These are phyloP conservation scores for Drosophila percnosoma DNA, from an alignment of 2,888 invertebrate species.

Conservation along the genomic window DNA sequence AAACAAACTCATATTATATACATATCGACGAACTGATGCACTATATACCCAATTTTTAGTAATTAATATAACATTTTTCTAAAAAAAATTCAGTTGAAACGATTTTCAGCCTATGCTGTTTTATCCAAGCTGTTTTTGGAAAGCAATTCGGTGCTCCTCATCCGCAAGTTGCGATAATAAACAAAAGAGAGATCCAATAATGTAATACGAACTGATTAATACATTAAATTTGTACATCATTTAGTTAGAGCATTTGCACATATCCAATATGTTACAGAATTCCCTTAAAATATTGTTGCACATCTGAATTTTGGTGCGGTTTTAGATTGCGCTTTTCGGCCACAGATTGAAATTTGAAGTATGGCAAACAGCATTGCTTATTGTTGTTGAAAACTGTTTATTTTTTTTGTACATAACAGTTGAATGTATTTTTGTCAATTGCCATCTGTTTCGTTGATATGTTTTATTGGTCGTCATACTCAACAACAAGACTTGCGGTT, in stretches of 20 bases:
- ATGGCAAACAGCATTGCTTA: constrained; percentile 17
- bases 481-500: background rate
- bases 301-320: constrained; percentile 19
- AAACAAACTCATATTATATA: background rate
- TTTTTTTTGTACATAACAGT: constrained; percentile 1
- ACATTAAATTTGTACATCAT: background rate
- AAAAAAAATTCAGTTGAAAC: no score
- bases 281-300: background rate
- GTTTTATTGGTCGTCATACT: constrained; percentile 17
- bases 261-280: background rate
- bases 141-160: constrained; percentile 10
- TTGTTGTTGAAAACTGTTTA: constrained; percentile 4
- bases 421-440: constrained; percentile 30
- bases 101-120: no score
- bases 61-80: background rate
- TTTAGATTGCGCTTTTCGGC: constrained; percentile 11
- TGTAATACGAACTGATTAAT: no score
- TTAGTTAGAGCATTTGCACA: background rate
- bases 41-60: background rate
- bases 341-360: constrained; percentile 27
- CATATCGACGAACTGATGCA: constrained; percentile 1
- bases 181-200: background rate
- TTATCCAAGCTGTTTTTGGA: background rate
- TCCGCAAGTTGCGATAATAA: background rate
- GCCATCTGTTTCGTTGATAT: constrained; percentile 26